Conservation (phyloP, 2,797 vertebrate species). For the Helicolenus hilgendorfi region DNA sequence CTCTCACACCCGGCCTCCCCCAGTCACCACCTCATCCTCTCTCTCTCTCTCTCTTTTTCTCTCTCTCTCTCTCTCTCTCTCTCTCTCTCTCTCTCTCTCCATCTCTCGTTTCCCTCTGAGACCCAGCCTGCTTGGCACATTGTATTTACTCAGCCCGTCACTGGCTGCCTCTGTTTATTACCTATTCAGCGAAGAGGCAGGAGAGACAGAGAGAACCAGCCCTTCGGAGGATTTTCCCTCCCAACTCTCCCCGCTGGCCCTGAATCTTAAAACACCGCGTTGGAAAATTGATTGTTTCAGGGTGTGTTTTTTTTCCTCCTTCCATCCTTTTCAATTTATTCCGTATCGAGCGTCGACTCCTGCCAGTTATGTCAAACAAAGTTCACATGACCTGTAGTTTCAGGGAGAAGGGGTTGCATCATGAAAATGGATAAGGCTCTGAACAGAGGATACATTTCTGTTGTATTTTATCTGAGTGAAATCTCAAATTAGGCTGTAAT, state of each 20-base stretch:
- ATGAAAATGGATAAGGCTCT: slow-evolving; percentile 30
- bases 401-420: background rate
- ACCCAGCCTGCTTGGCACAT: slow-evolving; percentile 44
- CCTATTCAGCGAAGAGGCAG: slow-evolving; percentile 42
- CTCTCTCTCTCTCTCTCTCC: background rate
- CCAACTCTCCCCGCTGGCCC: slow-evolving; percentile 15
- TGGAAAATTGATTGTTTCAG: slow-evolving; percentile 54
- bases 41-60: background rate
- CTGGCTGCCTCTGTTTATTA: slow-evolving; percentile 66
- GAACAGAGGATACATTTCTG: slow-evolving; percentile 15
- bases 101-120: slow-evolving; percentile 29
- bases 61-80: background rate
- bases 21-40: slow-evolving; percentile 17
- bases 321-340: slow-evolving; percentile 45
- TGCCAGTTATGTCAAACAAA: slow-evolving; percentile 22
- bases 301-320: background rate
- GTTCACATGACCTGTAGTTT: slow-evolving; percentile 37
- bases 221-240: slow-evolving; percentile 45
- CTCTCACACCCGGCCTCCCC: background rate
- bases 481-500: slow-evolving; percentile 49
- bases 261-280: slow-evolving; percentile 49
- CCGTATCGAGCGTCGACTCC: background rate
- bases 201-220: slow-evolving; percentile 34
- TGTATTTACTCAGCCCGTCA: slow-evolving; percentile 66
- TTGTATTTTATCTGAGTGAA: slow-evolving; percentile 58